A percentile compares a stretch with the other conserved stretches of the same genome.
Evolutionary conservation across 2,113 vertebrate genomes (phyloP).

Genomic region (Corvus moneduloides): DNA sequence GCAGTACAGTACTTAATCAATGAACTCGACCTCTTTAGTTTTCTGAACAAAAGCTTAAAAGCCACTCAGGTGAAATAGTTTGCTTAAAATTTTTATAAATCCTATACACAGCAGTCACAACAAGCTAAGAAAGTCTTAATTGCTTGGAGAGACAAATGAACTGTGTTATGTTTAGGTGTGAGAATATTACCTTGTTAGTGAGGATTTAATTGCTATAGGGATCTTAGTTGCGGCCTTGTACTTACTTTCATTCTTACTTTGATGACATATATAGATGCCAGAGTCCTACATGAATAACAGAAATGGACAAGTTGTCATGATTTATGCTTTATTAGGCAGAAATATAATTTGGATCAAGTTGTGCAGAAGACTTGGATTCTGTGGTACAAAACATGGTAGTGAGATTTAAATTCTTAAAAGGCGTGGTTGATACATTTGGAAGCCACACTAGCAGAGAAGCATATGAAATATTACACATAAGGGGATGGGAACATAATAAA

Average conservation of each 20-base stretch:
- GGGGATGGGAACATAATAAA: not conserved
- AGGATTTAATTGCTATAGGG: not conserved
- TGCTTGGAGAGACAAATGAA: not conserved
- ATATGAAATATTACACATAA: not conserved
- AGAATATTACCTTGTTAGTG: not conserved
- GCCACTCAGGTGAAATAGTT: not conserved
- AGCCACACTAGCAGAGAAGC: not conserved
- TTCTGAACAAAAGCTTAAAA: not conserved
- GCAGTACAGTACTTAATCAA: not conserved
- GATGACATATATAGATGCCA: not conserved
- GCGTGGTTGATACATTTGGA: not conserved
- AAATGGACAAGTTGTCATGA: not conserved
- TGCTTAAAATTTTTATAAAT: not conserved
- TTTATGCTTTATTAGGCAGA: not conserved
- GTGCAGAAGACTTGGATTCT: not conserved
- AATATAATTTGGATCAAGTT: not conserved
- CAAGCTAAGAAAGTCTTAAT: not conserved
- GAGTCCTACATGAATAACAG: not conserved
- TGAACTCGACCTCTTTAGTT: not conserved
- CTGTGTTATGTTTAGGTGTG: not conserved
- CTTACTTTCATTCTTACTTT: not conserved
- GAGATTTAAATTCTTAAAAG: not conserved
- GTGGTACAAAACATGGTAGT: not conserved
- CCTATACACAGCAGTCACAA: not conserved
- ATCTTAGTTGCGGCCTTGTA: accelerated